Base-by-base conservation (phyloP, 2,888 invertebrate genomes). In the Notocelia uddmanniana region DNA sequence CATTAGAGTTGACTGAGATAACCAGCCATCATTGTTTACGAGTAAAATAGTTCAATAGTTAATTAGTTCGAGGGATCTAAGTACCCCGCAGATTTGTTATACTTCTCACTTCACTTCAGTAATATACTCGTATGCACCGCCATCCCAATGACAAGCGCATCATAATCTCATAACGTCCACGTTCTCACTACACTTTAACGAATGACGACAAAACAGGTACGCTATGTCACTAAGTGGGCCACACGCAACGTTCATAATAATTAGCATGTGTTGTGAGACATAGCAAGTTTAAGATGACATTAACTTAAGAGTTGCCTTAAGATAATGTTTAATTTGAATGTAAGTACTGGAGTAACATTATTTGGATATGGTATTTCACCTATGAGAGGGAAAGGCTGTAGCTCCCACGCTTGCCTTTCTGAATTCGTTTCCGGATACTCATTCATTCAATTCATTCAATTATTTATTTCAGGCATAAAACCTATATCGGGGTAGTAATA, bases 171-270 rank as follows among this genome's bases (percentile, higher is more conserved):
- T 21, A 48, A 19, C 3, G 34, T 21, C 2, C 31, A 13, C 13
- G 11, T 18, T 19, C 34, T 63, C 50, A 52, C 8, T 52, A 19
- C 63, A n/a, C 52, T 50, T 63, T 10, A 6, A 34, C 10, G 19
- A 5, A 2, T 15, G 50, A 13, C 19, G 31, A 2, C 15, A 23
- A 8, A 48, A 57, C 45, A 52, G 18, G 50, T 68, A 37, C 37
- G 52, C 59, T 68, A 34, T 59, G 59, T 68, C 37, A 52, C 34
- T 34, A 52, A 59, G 59, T 60, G 37, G 59, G 68, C 37, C 59
- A 59, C 52, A 59, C 26, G 52, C 23, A 50, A 34, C 34, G 68
- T 59, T 59, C 59, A 68, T 68, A 68, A 59, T 50, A 68, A 68
- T 68, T 68, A 68, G 68, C 59, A 60, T 48, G 37, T 50, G 50